phyloP scores from a whole-genome alignment of 2,888 invertebrate genomes.

The Tetragnatha montana region DNA sequence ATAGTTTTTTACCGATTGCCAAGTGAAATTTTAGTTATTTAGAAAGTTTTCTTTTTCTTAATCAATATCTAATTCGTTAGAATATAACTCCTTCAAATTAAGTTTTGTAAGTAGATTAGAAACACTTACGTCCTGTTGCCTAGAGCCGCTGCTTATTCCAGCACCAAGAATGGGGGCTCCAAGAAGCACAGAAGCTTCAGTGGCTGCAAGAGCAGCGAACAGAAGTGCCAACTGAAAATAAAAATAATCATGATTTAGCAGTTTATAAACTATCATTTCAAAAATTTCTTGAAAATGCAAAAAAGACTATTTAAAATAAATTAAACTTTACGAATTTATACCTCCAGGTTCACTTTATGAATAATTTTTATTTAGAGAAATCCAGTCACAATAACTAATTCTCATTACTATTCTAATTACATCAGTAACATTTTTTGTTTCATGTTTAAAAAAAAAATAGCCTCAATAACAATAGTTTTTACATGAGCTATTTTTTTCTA shows the following conservation, averaged over 20 bases:
- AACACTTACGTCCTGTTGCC: conserved; percentile 57
- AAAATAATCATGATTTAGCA: too few species aligned
- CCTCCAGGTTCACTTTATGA: too few species aligned
- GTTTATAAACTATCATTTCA: too few species aligned
- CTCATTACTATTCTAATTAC: too few species aligned
- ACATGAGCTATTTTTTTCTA: too few species aligned
- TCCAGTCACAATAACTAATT: too few species aligned
- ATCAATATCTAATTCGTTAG: background rate
- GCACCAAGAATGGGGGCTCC: conserved; percentile 33
- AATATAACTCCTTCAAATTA: background rate
- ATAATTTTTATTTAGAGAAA: too few species aligned
- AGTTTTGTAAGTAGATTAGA: background rate
- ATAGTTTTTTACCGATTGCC: background rate
- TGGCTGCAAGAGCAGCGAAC: conserved; percentile 40
- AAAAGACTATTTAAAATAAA: too few species aligned
- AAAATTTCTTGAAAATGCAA: background rate
- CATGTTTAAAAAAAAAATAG: too few species aligned
- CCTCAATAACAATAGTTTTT: too few species aligned
- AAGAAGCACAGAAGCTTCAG: conserved; percentile 20
- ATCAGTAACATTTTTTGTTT: too few species aligned
- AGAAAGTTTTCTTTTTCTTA: background rate
- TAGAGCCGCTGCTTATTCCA: conserved; percentile 43
- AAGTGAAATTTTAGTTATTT: background rate
- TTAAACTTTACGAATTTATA: too few species aligned
- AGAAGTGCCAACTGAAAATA: conserved; percentile 27